Base-by-base conservation (phyloP, 2,888 invertebrate species). In the Synanthedon vespiformis region DNA sequence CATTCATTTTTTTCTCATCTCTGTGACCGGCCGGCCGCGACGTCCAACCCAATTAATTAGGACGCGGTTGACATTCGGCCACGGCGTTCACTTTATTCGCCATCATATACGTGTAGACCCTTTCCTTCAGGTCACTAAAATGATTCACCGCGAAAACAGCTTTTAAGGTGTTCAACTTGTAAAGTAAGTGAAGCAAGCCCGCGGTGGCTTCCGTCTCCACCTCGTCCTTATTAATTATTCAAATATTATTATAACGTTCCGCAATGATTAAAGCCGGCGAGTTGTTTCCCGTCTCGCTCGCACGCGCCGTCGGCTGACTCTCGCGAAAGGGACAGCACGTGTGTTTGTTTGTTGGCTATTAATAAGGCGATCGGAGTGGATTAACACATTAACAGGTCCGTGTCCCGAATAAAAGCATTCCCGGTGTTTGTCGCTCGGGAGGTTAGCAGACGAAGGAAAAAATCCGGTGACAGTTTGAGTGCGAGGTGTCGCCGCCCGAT, bases 301-400 rank as follows among this genome's bases (percentile, higher is more conserved):
- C 54, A 22, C 57, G 55, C 56, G 63, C 62, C 56, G 40, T 56
- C 13, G 14, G 14, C 50, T 16, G 22, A 34, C 27, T 12, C 55
- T 66, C 70, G 68, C 57, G 70, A 18, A 27, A 18, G 8, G 55
- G 75, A 71, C 57, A 59, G 55, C 22, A 52, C 48, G 55, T 5
- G 53, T 56, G 58, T 69, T 62, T 72, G 74, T 79, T 74, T 73
- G 78, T 77, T 72, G 73, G 76, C 76, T 74, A 80, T 80, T 78
- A 80, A 78, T 82, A 80, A 72, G 76, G 65, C 74, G 76, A 74
- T 72, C 73, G 40, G 70, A 84, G 79, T 82, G 83, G 81, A 85
- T 85, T 85, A 85, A 85, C 80, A 85, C 84, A 83, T 84, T 83
- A 84, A 76, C 73, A 70, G 78, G 72, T 67, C 72, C 71, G 67